These are phyloP conservation scores for Tubulanus polymorphus DNA, from an alignment of 2,888 invertebrate species.

Conservation along the genomic window DNA sequence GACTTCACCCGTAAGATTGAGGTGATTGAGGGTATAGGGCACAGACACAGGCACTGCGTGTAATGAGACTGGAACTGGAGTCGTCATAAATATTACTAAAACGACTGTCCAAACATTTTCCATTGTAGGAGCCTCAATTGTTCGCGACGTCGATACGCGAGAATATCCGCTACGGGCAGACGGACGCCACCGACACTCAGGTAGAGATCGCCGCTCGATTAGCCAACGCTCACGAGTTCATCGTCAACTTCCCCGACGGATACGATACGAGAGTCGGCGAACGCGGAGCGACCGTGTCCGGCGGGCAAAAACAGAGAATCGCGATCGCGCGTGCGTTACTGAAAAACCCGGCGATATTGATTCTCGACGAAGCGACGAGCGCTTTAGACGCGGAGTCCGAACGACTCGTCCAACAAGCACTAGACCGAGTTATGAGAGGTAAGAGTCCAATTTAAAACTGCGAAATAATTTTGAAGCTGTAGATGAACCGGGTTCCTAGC, in stretches of 20 bases:
- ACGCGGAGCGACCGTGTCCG: conserved; percentile 84
- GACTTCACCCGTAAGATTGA: too few relatives aligned
- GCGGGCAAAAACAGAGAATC: conserved; percentile 91
- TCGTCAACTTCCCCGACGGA: conserved; percentile 72
- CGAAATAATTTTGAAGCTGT: too few relatives aligned
- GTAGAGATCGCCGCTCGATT: conserved; percentile 67
- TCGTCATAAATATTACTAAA: too few relatives aligned
- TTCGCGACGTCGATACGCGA: conserved; percentile 88
- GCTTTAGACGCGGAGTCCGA: conserved; percentile 91
- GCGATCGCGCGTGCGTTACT: conserved; percentile 91
- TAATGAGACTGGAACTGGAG: too few relatives aligned
- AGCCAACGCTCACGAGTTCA: conserved; percentile 92
- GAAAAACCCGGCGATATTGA: conserved; percentile 74
- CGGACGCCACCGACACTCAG: conserved; percentile 58
- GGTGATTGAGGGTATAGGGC: too few relatives aligned
- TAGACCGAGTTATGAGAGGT: conserved; percentile 75
- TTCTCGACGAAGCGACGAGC: conserved; percentile 91
- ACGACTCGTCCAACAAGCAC: conserved; percentile 79
- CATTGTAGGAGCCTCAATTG: conserved; percentile 76
- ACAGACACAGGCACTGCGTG: too few relatives aligned
- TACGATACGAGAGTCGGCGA: conserved; percentile 82
- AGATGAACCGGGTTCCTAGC: too few relatives aligned
- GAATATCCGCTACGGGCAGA: conserved; percentile 84
- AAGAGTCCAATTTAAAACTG: conserved; percentile 7
- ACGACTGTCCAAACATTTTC: conserved; percentile 8